Evolutionary conservation across 2,888 invertebrate genomes (phyloP), one percentile per base, ranked within the genome.

Genomic region (Tetanocera ferruginea): DNA sequence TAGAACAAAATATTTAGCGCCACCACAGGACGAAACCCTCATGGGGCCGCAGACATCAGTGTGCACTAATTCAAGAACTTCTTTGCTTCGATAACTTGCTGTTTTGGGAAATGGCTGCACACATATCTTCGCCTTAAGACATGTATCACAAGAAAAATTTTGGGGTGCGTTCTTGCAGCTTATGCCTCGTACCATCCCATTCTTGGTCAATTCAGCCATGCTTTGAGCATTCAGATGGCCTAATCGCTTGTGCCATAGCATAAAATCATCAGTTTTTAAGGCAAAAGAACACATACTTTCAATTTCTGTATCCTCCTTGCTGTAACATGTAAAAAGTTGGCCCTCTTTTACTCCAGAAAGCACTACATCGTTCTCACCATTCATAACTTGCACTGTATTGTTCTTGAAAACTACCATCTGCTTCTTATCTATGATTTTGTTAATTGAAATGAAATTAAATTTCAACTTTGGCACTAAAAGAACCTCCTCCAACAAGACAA

Each of bases 21-120:
- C 73, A 11, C 77, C 19, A 9, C 74, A 67, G 43, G 64, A 67
- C 49, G 31, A 11, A n/a, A n/a, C n/a, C n/a, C 76, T 64, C 31
- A 78, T 77, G 3, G 80, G 80, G 0, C 79, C 78, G 23, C 80
- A 80, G 8, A 80, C 76, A 51, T 80, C 76, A 4, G 71, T 64
- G 37, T 76, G 77, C 14, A 79, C 66, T 51, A 81, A 25, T 34
- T 81, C 69, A 9, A 81, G 51, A 11, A 75, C 17, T 17, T 76
- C 52, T 11, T 64, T n/a, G n/a, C n/a, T n/a, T n/a, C n/a, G n/a
- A 2, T 25, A 25, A 23, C 23, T 60, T 28, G 1, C 34, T 28
- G n/a, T n/a, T n/a, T n/a, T n/a, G n/a, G n/a, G n/a, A n/a, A n/a
- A n/a, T n/a, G n/a, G n/a, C n/a, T n/a, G n/a, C n/a, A n/a, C n/a